Conservation (phyloP, 2,113 vertebrate species). For the Crotalus tigris region DNA sequence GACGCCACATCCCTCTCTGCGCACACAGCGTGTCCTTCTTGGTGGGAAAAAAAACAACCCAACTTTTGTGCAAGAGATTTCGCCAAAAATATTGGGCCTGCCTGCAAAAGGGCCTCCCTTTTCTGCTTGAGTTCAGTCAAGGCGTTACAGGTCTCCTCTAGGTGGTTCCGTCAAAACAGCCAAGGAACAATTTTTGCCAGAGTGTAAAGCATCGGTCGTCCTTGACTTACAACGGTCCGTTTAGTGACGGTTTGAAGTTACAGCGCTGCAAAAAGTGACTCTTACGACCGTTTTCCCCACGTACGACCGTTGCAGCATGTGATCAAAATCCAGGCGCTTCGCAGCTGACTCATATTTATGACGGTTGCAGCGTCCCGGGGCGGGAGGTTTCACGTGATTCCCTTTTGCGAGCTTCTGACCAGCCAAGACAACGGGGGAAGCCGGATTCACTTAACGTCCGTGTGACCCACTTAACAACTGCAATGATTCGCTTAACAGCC, state of each 20-base stretch:
- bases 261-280: neutral
- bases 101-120: neutral
- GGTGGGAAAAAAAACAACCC: neutral
- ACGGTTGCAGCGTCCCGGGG: neutral
- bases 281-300: neutral
- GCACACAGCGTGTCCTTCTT: neutral
- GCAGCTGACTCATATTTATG: neutral
- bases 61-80: neutral
- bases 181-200: no score
- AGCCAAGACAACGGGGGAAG: neutral
- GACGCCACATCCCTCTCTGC: neutral
- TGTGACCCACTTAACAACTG: no score
- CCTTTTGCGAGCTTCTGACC: neutral
- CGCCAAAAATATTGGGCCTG: neutral
- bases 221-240: no score
- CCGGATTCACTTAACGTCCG: neutral
- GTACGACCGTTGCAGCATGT: accelerated
- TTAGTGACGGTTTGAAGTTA: neutral
- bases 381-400: neutral
- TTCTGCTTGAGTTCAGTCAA: neutral
- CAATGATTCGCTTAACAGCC: neutral
- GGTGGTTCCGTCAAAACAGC: neutral
- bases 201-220: neutral
- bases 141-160: neutral
- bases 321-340: neutral